Percentiles rank a stretch among this genome's conserved stretches.
Evolutionary conservation across 2,113 vertebrate species (phyloP).

Genomic region (Hippocampus comes): DNA sequence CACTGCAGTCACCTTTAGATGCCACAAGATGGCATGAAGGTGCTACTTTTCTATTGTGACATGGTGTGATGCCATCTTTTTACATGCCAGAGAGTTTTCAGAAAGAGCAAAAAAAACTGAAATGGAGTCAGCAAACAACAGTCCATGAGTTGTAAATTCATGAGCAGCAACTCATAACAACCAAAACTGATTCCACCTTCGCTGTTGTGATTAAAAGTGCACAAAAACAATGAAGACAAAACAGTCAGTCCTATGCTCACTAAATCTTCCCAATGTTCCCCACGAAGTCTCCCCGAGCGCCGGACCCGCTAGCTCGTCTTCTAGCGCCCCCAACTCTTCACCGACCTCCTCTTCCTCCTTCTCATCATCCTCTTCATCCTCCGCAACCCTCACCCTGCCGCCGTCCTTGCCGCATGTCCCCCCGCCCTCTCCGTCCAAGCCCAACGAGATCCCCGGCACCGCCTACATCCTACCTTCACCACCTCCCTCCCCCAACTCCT

Average conservation of each 20-base stretch:
- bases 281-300: slow-evolving; percentile 75
- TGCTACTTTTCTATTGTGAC: too few relatives aligned
- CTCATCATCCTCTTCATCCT: slow-evolving; percentile 59
- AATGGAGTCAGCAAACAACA: too few relatives aligned
- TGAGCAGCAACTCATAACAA: too few relatives aligned
- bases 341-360: slow-evolving; percentile 50
- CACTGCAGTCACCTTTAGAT: too few relatives aligned
- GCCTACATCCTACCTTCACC: slow-evolving; percentile 33
- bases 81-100: too few relatives aligned
- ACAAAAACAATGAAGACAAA: not conserved
- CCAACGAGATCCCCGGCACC: slow-evolving; percentile 61
- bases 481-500: slow-evolving; percentile 75
- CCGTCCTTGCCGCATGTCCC: slow-evolving; percentile 32
- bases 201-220: not conserved
- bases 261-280: not conserved
- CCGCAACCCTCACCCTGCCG: slow-evolving; percentile 58
- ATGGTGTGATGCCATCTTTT: too few relatives aligned
- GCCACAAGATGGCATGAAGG: too few relatives aligned
- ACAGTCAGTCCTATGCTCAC: not conserved
- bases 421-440: slow-evolving; percentile 28
- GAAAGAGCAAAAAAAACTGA: too few relatives aligned
- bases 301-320: slow-evolving; percentile 48
- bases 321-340: slow-evolving; percentile 65
- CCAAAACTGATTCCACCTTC: not conserved
- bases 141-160: too few relatives aligned